Conservation (phyloP, 2,888 invertebrate genomes). For the Parapristionchus giblindavisi region DNA sequence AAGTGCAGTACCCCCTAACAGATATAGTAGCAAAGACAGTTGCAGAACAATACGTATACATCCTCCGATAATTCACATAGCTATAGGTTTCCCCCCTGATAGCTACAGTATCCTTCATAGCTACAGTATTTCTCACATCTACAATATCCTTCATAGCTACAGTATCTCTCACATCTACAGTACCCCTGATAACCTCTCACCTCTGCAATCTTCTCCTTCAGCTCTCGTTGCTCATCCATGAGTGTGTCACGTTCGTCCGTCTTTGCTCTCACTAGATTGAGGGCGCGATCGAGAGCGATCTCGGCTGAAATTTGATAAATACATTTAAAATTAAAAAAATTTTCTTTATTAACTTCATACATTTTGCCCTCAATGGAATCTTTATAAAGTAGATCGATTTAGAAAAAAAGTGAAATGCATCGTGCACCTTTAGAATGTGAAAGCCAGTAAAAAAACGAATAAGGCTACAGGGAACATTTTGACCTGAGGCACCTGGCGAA, state of each 20-base stretch:
- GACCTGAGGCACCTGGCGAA: no score
- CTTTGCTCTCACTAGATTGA: not conserved
- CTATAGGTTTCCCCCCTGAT: no score
- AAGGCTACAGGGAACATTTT: no score
- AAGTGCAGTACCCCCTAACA: no score
- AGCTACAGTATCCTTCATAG: no score
- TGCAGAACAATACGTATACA: no score
- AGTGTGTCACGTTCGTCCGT: slow-evolving; percentile 32
- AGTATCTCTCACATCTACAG: not conserved
- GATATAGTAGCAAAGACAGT: no score
- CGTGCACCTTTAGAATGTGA: not conserved
- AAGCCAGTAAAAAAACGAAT: not conserved
- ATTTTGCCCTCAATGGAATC: not conserved
- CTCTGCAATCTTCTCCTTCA: slow-evolving; percentile 37
- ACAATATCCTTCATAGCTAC: not conserved
- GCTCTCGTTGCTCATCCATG: slow-evolving; percentile 31
- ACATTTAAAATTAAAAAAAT: not conserved
- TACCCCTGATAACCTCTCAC: slow-evolving; percentile 10
- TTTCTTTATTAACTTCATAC: not conserved
- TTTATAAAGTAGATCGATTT: not conserved
- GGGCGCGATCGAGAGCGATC: slow-evolving; percentile 7
- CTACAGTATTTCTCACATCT: not conserved
- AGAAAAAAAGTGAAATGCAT: not conserved
- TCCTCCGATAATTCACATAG: no score
- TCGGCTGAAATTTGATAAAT: slow-evolving; percentile 20